These are phyloP conservation scores for Mugil cephalus DNA, from an alignment of 2,113 vertebrate species.

Conservation along the genomic window DNA sequence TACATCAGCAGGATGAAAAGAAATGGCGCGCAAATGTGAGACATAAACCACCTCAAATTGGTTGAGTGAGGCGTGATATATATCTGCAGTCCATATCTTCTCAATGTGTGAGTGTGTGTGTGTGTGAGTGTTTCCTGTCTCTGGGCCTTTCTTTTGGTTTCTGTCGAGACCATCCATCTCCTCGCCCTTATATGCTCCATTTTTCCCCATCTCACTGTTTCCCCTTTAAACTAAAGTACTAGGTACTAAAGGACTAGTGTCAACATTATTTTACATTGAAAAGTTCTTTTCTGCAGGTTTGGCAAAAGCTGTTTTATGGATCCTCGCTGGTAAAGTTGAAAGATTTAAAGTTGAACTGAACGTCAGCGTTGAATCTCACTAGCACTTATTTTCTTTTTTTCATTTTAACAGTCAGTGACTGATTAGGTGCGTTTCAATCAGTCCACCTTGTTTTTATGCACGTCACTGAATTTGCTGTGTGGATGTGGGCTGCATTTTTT, in stretches of 20 bases:
- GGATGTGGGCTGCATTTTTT: not conserved
- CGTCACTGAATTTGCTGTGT: too few relatives aligned
- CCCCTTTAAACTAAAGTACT: slow-evolving; percentile 8
- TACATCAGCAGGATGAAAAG: not conserved
- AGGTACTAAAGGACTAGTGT: slow-evolving; percentile 13
- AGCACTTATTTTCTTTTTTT: too few relatives aligned
- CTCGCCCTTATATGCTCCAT: slow-evolving; percentile 21
- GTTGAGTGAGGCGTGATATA: slow-evolving; percentile 15
- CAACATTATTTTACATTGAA: slow-evolving; percentile 15
- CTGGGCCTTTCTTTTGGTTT: slow-evolving; percentile 14
- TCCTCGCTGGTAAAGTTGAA: not conserved
- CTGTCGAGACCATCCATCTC: slow-evolving; percentile 15
- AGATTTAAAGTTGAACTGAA: slow-evolving; percentile 2
- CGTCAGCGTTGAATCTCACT: too few relatives aligned
- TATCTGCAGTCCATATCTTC: slow-evolving; percentile 15
- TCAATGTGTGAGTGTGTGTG: not conserved
- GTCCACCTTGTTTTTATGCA: not conserved
- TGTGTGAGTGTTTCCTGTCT: not conserved
- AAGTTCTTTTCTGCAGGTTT: slow-evolving; percentile 7
- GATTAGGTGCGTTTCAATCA: not conserved
- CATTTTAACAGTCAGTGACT: too few relatives aligned
- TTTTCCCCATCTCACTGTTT: slow-evolving; percentile 28
- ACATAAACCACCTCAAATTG: slow-evolving; percentile 34
- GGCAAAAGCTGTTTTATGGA: not conserved
- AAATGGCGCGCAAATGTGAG: slow-evolving; percentile 27